Evolutionary conservation across 1,140 invertebrate species (phyloP).

Genomic region (Trichonephila clavipes): DNA sequence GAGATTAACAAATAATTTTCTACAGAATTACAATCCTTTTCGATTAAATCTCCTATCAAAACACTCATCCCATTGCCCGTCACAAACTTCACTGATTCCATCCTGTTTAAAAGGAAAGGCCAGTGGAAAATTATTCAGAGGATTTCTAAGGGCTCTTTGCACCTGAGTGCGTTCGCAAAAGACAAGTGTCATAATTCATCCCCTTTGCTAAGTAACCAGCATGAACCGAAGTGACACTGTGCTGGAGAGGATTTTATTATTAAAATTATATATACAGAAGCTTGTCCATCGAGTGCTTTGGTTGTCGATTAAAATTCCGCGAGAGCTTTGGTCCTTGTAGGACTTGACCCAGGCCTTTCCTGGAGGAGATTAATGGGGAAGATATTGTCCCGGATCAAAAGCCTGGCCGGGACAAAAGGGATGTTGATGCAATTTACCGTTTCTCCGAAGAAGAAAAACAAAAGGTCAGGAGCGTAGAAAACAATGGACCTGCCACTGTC

Average conservation of each 20-base stretch:
- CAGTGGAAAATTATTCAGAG: neutral
- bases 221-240: slow-evolving; percentile 20
- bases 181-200: slow-evolving; percentile 36
- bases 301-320: slow-evolving; percentile 43
- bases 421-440: slow-evolving; percentile 48
- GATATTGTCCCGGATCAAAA: neutral
- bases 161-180: slow-evolving; percentile 9
- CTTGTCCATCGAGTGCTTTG: neutral
- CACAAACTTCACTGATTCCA: neutral
- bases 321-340: neutral
- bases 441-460: neutral
- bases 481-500: slow-evolving; percentile 57
- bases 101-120: neutral
- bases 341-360: neutral
- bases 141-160: slow-evolving; percentile 21
- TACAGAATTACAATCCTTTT: neutral
- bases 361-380: neutral
- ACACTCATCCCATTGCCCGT: neutral
- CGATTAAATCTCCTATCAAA: slow-evolving; percentile 16
- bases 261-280: slow-evolving; percentile 32
- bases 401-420: neutral
- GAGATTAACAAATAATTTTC: slow-evolving; percentile 7
- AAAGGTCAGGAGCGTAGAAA: slow-evolving; percentile 37
- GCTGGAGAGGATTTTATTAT: slow-evolving; percentile 19
- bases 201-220: neutral